Conservation (phyloP, 2,113 vertebrate species). For the Myrmophylax atrothorax region DNA sequence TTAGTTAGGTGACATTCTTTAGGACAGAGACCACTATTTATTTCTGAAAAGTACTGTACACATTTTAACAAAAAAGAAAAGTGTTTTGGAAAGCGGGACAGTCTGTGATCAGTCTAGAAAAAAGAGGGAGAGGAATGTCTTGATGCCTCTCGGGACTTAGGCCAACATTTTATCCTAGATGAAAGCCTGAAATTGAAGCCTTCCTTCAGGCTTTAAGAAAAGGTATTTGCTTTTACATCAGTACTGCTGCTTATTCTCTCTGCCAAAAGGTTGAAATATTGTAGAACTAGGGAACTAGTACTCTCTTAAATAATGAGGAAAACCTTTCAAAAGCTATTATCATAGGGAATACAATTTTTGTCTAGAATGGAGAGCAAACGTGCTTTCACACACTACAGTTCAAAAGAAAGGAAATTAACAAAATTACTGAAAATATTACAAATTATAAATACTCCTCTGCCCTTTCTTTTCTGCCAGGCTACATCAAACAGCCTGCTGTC, state of each 20-base stretch:
- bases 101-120: neutral
- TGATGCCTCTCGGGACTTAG: neutral
- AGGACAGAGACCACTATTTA: neutral
- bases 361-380: neutral
- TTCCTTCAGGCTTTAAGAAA: neutral
- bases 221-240: neutral
- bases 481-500: neutral
- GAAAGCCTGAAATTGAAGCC: constrained; percentile 4
- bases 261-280: neutral
- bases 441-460: neutral
- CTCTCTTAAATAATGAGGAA: neutral
- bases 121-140: neutral
- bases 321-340: neutral
- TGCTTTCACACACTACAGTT: neutral
- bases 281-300: neutral
- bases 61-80: neutral
- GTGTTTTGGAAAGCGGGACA: neutral
- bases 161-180: neutral
- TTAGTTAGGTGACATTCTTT: neutral
- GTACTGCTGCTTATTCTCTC: neutral
- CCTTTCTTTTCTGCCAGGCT: neutral
- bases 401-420: neutral
- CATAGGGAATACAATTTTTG: neutral
- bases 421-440: neutral
- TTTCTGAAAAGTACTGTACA: neutral